A percentile compares a stretch with the other conserved stretches of the same genome.
phyloP scores from a whole-genome alignment of 1,140 invertebrate genomes.

The Drosophila pseudoobscura region DNA sequence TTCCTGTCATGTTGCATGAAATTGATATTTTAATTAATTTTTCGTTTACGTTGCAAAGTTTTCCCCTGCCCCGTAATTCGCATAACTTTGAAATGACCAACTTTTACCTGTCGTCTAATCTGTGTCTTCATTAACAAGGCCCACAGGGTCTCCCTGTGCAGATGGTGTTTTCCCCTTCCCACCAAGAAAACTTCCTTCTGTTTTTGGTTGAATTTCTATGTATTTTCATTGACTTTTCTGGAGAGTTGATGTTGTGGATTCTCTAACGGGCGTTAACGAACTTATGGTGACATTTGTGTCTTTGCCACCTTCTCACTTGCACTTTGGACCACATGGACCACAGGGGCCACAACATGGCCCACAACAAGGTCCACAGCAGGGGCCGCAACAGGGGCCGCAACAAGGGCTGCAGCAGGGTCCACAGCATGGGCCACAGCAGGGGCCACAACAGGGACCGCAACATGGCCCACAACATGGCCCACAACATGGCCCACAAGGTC shows the following conservation, averaged over 20 bases:
- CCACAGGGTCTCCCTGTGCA: conserved; percentile 13
- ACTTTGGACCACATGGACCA: conserved; percentile 24
- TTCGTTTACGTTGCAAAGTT: conserved; percentile 49
- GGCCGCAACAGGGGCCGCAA: too few species aligned
- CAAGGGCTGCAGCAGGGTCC: conserved; percentile 2
- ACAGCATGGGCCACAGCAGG: conserved; percentile 18
- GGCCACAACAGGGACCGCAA: conserved; percentile 20
- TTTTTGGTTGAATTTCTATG: conserved; percentile 21
- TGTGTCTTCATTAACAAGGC: conserved; percentile 56
- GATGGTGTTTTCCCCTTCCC: too few species aligned
- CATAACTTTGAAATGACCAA: conserved; percentile 67
- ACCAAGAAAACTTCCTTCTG: conserved; percentile 5
- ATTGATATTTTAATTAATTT: conserved; percentile 78
- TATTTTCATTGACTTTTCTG: conserved; percentile 26
- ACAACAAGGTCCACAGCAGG: background rate
- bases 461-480: conserved; percentile 12
- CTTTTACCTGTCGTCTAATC: conserved; percentile 50
- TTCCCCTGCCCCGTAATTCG: conserved; percentile 33
- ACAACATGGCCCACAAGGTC: conserved; percentile 10
- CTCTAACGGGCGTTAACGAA: conserved; percentile 31
- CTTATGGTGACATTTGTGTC: conserved; percentile 21
- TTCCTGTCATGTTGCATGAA: conserved; percentile 55
- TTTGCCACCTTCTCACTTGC: conserved; percentile 19
- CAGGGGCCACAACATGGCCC: conserved; percentile 8
- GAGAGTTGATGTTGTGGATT: background rate